Conservation (phyloP, 2,113 vertebrate genomes). For the Boleophthalmus pectinirostris region DNA sequence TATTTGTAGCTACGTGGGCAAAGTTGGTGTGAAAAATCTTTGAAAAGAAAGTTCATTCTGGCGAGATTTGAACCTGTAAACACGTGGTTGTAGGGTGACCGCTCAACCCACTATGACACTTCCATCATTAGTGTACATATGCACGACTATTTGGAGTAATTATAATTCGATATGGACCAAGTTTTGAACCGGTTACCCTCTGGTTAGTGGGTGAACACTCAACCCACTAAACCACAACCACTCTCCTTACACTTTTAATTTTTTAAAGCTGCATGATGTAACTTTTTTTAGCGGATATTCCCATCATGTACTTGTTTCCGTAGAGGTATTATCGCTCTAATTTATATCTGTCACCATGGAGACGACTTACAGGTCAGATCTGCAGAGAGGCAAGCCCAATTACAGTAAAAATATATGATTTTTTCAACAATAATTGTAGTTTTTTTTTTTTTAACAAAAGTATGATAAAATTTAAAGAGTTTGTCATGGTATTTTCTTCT, state of each 20-base stretch:
- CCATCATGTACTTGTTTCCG: too few species aligned
- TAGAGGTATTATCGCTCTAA: too few species aligned
- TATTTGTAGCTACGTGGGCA: neutral
- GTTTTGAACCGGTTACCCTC: neutral
- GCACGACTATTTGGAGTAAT: neutral
- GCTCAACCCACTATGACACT: neutral
- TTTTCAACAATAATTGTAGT: too few species aligned
- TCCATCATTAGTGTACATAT: too few species aligned
- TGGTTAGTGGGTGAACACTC: neutral
- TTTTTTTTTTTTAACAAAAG: too few species aligned
- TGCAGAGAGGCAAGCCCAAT: too few species aligned
- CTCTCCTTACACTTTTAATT: neutral
- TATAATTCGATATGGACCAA: neutral
- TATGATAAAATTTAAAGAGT: too few species aligned
- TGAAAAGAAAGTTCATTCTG: neutral
- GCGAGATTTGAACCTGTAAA: neutral
- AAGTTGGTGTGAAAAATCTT: neutral
- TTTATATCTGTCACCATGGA: too few species aligned
- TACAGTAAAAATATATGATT: too few species aligned
- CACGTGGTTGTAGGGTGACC: neutral
- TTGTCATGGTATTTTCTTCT: too few species aligned
- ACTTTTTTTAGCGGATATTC: too few species aligned
- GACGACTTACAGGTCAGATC: too few species aligned
- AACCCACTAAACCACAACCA: neutral
- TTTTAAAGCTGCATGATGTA: neutral